Percentiles rank a stretch among this genome's conserved stretches.
Evolutionary conservation across 1,140 invertebrate species (phyloP).

Genomic region (Idris sp.): DNA sequence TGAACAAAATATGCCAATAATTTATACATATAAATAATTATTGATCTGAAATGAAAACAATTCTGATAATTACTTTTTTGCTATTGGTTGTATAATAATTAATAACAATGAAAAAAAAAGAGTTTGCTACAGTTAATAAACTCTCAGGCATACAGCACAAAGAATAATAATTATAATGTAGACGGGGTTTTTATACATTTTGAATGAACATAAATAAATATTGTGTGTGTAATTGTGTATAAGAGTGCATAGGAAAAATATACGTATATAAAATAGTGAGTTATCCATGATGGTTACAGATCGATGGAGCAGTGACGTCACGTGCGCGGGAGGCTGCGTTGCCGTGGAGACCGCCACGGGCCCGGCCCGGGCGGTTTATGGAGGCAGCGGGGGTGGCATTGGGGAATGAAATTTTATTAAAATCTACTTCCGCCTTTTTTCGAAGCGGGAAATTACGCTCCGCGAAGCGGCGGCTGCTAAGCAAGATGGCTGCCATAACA

Average conservation of each 20-base stretch:
- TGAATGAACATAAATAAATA: no score
- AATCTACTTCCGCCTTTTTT: slow-evolving; percentile 72
- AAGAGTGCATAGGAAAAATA: slow-evolving; percentile 34
- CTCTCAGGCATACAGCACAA: no score
- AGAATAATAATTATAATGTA: no score
- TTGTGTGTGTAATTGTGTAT: slow-evolving; percentile 19
- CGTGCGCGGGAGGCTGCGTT: slow-evolving; percentile 76
- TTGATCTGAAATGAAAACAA: no score
- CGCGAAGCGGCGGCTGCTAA: slow-evolving; percentile 43
- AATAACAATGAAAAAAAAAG: no score
- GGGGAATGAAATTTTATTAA: slow-evolving; percentile 78
- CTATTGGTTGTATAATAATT: no score
- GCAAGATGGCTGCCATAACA: slow-evolving; percentile 55
- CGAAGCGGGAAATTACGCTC: slow-evolving; percentile 61
- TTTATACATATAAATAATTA: no score
- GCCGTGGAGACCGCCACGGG: slow-evolving; percentile 78
- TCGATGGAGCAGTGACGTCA: slow-evolving; percentile 79
- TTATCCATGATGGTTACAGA: slow-evolving; percentile 69
- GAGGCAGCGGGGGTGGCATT: slow-evolving; percentile 60
- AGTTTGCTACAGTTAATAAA: no score
- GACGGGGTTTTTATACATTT: no score
- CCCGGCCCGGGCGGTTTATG: slow-evolving; percentile 68
- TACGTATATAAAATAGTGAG: slow-evolving; percentile 52
- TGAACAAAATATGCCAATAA: no score
- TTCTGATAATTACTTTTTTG: no score